These are phyloP conservation scores for Emydura subglobosa DNA, from an alignment of 2,113 vertebrate genomes.

Conservation along the genomic window DNA sequence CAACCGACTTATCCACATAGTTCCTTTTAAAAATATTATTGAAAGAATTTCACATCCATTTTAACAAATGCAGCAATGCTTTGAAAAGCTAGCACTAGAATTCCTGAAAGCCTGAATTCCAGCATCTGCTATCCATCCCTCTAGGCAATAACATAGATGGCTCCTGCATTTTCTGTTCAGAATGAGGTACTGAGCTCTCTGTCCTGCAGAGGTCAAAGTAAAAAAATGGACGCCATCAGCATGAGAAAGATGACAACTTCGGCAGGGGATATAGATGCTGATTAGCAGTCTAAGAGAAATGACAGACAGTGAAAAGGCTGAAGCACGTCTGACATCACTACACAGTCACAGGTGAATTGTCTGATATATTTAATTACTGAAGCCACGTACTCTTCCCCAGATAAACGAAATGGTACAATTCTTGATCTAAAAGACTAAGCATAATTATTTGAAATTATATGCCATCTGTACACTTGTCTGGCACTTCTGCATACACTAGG, in stretches of 20 bases:
- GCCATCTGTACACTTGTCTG: neutral
- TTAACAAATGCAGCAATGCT: neutral
- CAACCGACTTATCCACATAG: neutral
- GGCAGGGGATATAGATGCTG: neutral
- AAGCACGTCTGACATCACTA: neutral
- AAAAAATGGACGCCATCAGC: neutral
- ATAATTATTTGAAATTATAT: neutral
- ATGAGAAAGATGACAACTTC: neutral
- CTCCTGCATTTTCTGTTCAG: neutral
- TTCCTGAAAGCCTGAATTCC: neutral
- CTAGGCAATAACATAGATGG: fast-evolving
- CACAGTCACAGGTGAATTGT: neutral
- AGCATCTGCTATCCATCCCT: neutral
- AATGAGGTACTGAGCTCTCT: neutral
- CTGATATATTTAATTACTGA: neutral
- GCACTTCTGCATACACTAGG: neutral
- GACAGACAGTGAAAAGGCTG: neutral
- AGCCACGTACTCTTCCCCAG: neutral
- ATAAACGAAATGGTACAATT: neutral
- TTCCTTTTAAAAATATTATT: constrained; percentile 22
- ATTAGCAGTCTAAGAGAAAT: neutral
- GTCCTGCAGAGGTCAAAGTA: neutral
- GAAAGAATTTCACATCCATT: neutral
- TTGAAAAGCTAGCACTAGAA: constrained; percentile 24
- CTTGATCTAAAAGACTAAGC: neutral